Evolutionary conservation across 2,113 vertebrate genomes (phyloP).

Genomic region (Kryptolebias marmoratus): DNA sequence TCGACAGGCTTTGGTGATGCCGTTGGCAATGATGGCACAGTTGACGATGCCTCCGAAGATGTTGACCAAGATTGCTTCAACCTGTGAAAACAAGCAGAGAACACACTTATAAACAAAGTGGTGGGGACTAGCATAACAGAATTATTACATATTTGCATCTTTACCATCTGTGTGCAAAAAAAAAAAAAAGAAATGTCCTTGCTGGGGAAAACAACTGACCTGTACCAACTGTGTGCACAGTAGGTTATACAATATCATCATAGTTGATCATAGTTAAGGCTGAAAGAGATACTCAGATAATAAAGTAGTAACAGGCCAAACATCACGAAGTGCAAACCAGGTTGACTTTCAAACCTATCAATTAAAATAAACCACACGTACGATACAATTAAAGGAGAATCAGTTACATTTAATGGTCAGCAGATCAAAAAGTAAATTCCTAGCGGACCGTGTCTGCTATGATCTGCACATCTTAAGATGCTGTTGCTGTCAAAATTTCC

Average conservation of each 20-base stretch:
- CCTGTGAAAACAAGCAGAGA: constrained; percentile 73
- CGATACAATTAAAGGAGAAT: background rate
- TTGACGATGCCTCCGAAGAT: constrained; percentile 99
- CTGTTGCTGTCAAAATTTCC: background rate
- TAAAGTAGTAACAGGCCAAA: background rate
- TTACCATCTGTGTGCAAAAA: background rate
- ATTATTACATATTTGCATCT: background rate
- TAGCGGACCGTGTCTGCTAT: background rate
- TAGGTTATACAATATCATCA: background rate
- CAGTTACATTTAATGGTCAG: background rate
- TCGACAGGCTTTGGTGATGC: constrained; percentile 94
- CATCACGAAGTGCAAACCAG: background rate
- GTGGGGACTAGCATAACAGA: background rate
- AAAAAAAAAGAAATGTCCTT: background rate
- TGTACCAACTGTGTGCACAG: too few relatives aligned
- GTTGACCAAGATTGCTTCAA: constrained; percentile 97
- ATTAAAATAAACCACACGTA: background rate
- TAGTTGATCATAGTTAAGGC: background rate
- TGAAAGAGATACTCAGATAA: background rate
- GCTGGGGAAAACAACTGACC: background rate
- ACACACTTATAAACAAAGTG: background rate
- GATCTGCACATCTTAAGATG: background rate
- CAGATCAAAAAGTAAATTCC: background rate
- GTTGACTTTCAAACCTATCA: background rate
- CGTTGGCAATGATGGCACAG: constrained; percentile 97